Conservation (phyloP, 2,888 invertebrate genomes). For the Torymus texanus region DNA sequence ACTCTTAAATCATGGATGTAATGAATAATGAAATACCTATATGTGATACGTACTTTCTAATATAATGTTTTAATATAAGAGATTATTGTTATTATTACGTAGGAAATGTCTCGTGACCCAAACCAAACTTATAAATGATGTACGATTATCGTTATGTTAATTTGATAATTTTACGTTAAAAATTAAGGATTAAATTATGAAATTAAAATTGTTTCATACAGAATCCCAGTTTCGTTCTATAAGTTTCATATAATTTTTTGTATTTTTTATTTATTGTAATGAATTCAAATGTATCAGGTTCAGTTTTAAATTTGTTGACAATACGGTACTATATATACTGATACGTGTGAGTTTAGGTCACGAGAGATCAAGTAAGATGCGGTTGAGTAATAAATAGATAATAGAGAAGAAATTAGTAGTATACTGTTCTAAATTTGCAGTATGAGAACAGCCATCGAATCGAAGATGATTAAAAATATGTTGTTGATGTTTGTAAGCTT, state of each 20-base stretch:
- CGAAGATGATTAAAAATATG: conserved; percentile 63
- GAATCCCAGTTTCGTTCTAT: not conserved
- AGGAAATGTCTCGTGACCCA: conserved; percentile 49
- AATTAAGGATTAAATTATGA: conserved; percentile 14
- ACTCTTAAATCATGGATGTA: conserved; percentile 66
- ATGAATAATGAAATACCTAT: conserved; percentile 66
- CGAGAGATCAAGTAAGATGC: conserved; percentile 40
- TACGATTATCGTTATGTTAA: not conserved
- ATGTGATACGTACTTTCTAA: conserved; percentile 71
- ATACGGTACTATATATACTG: not conserved
- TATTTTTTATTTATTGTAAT: not conserved
- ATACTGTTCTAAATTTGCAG: conserved; percentile 42
- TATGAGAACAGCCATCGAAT: conserved; percentile 52
- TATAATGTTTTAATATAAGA: conserved; percentile 65
- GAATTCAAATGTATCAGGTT: not conserved
- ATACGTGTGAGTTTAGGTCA: conserved; percentile 28
- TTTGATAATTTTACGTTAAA: conserved; percentile 10
- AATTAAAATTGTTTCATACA: conserved; percentile 14
- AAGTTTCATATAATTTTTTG: conserved; percentile 20
- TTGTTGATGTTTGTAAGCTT: conserved; percentile 75
- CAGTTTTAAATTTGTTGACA: conserved; percentile 8
- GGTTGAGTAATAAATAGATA: conserved; percentile 52
- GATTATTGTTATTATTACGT: conserved; percentile 62
- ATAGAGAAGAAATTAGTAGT: conserved; percentile 47
- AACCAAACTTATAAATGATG: conserved; percentile 32